These are phyloP conservation scores for Apotomis betuletana DNA, from an alignment of 2,888 invertebrate genomes.

Conservation along the genomic window DNA sequence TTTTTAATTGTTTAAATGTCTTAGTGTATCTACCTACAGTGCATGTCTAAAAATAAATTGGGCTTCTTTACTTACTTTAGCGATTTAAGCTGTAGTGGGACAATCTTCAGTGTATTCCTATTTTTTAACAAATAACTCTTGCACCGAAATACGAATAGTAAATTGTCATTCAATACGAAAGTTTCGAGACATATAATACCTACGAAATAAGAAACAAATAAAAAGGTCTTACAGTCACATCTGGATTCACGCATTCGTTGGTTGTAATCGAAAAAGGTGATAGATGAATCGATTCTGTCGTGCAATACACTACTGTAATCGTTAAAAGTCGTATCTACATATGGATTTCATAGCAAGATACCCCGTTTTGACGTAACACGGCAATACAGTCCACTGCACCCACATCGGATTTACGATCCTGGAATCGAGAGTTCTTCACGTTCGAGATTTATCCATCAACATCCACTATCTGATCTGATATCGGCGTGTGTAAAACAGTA, in stretches of 20 bases:
- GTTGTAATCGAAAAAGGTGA: constrained; percentile 33
- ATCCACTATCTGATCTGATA: constrained; percentile 17
- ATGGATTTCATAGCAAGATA: too few relatives aligned
- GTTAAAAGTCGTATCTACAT: too few relatives aligned
- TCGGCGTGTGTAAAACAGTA: constrained; percentile 16
- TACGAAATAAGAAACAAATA: not conserved
- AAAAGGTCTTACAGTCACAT: constrained; percentile 2
- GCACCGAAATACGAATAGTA: too few relatives aligned
- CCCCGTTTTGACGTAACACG: too few relatives aligned
- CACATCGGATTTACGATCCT: constrained; percentile 16
- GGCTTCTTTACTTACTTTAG: too few relatives aligned
- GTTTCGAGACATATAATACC: not conserved
- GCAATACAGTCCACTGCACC: constrained; percentile 13
- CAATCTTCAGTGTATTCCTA: too few relatives aligned
- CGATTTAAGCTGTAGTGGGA: too few relatives aligned
- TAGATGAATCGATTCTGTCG: constrained; percentile 20
- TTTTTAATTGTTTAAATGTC: too few relatives aligned
- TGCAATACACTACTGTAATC: not conserved
- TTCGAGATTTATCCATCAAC: constrained; percentile 17
- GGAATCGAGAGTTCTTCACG: constrained; percentile 17
- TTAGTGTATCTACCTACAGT: too few relatives aligned
- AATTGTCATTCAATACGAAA: not conserved
- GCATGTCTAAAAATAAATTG: too few relatives aligned
- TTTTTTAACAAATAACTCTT: too few relatives aligned
- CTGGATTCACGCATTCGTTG: constrained; percentile 28